Base-by-base conservation (phyloP, 2,113 vertebrate genomes). In the Sander vitreus region DNA sequence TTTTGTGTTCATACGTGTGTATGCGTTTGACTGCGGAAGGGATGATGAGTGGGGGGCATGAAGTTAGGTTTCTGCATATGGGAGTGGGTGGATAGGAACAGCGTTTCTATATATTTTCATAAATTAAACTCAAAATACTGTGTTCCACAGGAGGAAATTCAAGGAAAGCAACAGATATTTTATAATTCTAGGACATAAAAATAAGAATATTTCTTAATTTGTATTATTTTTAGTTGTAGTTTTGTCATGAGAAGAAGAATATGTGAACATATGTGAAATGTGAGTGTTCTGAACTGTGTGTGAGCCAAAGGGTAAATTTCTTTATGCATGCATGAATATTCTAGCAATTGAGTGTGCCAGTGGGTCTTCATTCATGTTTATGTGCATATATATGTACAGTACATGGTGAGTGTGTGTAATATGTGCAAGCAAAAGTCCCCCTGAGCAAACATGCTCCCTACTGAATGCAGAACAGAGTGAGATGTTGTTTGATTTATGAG, bases 101-200 rank as follows among this genome's bases (percentile, higher is more conserved):
- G 92, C 27, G 83, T 94, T 54, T 78, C 10, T 76, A 47, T 89
- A 64, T 95, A 95, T 77, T 94, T 79, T 0, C 90, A 95, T 84
- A 5, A 43, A 73, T 70, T 43, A 27, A 57, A 68, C 33, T 43
- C 19, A 48, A 45, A 45, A 79, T 58, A 69, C 27, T 62, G 21
- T 14, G n/a, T 1, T 59, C n/a, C 30, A 45, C 45, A n/a, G 48
- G 11, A 73, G 33, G 85, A 18, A 93, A 89, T 81, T 47, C 13
- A 64, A 64, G 27, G 27, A 23, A 65, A 65, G 62, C 43, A 58
- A 77, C 45, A 82, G 69, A 78, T 25, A 69, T 5, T 16, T 43
- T 43, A 43, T 11, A 43, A 7, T 36, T 30, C 0, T 39, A 9
- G 58, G 18, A 45, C 6, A 36, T 48, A 1, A n/a, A 33, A 47